These are phyloP conservation scores for Conistra vaccinii DNA, from an alignment of 2,888 invertebrate genomes.

Conservation along the genomic window DNA sequence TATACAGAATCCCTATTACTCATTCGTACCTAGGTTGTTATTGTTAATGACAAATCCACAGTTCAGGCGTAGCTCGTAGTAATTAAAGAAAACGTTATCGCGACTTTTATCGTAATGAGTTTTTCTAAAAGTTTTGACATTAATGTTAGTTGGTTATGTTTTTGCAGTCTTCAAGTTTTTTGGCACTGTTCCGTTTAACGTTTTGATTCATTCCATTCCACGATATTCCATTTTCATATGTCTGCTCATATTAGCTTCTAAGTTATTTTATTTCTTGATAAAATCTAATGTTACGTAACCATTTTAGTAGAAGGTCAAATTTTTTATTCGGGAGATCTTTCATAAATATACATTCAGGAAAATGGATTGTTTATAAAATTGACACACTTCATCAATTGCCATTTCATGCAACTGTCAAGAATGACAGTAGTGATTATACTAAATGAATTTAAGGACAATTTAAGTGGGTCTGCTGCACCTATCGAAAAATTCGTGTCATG, in stretches of 20 bases:
- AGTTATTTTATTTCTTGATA: constrained; percentile 22
- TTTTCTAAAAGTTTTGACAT: constrained; percentile 43
- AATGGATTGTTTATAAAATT: neutral
- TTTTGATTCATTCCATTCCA: constrained; percentile 61
- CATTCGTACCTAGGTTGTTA: neutral
- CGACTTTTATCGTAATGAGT: constrained; percentile 23
- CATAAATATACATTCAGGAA: neutral
- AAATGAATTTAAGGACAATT: no score
- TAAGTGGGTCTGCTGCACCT: no score
- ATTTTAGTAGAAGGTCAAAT: neutral
- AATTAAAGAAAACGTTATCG: constrained; percentile 31
- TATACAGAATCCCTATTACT: neutral
- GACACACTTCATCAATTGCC: neutral
- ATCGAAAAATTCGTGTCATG: neutral
- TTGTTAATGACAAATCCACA: neutral
- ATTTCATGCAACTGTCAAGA: neutral
- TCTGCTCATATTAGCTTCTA: constrained; percentile 15
- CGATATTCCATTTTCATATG: constrained; percentile 34
- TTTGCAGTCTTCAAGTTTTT: constrained; percentile 59
- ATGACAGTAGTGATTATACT: neutral
- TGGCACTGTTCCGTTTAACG: constrained; percentile 63
- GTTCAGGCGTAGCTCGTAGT: neutral
- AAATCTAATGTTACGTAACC: neutral
- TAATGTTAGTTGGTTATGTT: constrained; percentile 39
- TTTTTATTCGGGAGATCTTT: neutral